Conservation (phyloP, 2,888 invertebrate genomes). For the Brachynemurus nebulosus region DNA sequence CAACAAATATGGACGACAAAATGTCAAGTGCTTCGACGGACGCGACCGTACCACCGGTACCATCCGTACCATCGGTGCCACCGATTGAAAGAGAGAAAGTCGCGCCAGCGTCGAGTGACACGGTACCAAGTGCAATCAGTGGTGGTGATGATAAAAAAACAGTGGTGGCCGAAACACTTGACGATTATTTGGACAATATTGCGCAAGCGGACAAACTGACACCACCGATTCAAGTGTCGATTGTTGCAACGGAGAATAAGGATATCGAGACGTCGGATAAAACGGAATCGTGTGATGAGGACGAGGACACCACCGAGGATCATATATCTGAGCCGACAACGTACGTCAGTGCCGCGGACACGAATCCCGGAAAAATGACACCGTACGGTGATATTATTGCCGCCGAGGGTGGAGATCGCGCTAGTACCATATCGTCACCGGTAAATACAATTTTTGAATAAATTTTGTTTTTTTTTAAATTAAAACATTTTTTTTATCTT, state of each 20-base stretch:
- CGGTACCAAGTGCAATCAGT: too few relatives aligned
- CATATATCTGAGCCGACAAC: too few relatives aligned
- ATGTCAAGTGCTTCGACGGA: background rate
- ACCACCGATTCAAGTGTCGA: background rate
- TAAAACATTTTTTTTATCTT: background rate
- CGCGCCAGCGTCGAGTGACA: too few relatives aligned
- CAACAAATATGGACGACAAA: background rate
- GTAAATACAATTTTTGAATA: background rate
- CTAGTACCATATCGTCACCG: too few relatives aligned
- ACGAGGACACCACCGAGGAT: background rate
- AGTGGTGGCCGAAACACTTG: background rate
- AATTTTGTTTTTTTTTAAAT: background rate
- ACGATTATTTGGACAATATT: background rate
- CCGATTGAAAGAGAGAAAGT: too few relatives aligned
- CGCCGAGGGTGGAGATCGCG: background rate
- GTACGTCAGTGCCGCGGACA: background rate
- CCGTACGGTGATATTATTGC: background rate
- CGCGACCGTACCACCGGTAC: background rate
- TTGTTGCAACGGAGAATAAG: background rate
- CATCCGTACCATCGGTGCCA: too few relatives aligned
- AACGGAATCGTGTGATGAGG: constrained; percentile 4
- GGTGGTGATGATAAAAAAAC: too few relatives aligned
- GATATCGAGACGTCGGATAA: background rate
- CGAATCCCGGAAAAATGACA: background rate
- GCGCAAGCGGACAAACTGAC: background rate